Percentiles rank a stretch among this genome's conserved stretches.
Conservation (phyloP, 1,140 invertebrate species). For the Drosophila melanica region DNA sequence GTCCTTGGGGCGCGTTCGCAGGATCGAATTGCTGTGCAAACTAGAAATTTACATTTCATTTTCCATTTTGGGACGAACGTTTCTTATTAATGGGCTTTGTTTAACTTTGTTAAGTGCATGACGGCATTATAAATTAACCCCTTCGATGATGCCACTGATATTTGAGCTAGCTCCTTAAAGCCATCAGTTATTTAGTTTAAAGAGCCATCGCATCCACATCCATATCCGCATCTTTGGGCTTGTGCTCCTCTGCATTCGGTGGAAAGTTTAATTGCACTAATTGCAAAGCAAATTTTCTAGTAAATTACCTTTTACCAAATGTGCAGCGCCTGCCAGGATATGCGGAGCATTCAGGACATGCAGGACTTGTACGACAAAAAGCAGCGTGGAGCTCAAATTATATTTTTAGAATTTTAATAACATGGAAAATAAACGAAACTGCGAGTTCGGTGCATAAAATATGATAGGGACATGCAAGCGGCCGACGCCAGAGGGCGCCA, state of each 20-base stretch:
- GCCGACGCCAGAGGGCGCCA: conserved; percentile 20
- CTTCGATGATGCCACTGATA: conserved; percentile 29
- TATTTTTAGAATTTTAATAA: conserved; percentile 78
- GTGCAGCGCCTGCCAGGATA: conserved; percentile 34
- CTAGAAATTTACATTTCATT: conserved; percentile 48
- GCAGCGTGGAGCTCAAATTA: conserved; percentile 48
- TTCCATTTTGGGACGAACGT: conserved; percentile 6
- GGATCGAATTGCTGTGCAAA: conserved; percentile 76
- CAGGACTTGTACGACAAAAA: conserved; percentile 20
- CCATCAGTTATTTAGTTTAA: conserved; percentile 31
- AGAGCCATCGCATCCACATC: background rate
- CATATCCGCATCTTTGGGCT: background rate
- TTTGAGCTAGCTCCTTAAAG: conserved; percentile 24
- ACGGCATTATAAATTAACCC: conserved; percentile 37
- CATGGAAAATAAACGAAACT: conserved; percentile 50
- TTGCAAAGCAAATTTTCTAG: conserved; percentile 82
- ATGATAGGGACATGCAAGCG: conserved; percentile 2
- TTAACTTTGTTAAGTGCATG: conserved; percentile 48
- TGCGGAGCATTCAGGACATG: conserved; percentile 13
- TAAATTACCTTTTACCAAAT: conserved; percentile 74
- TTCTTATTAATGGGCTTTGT: conserved; percentile 69
- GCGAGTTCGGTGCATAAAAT: conserved; percentile 36
- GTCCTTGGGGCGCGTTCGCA: conserved; percentile 39
- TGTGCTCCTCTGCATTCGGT: background rate
- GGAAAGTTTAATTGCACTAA: conserved; percentile 72